Percentiles rank a stretch among this genome's conserved stretches.
Conservation (phyloP, 2,113 vertebrate genomes). For the Rhinoptilus africanus region DNA sequence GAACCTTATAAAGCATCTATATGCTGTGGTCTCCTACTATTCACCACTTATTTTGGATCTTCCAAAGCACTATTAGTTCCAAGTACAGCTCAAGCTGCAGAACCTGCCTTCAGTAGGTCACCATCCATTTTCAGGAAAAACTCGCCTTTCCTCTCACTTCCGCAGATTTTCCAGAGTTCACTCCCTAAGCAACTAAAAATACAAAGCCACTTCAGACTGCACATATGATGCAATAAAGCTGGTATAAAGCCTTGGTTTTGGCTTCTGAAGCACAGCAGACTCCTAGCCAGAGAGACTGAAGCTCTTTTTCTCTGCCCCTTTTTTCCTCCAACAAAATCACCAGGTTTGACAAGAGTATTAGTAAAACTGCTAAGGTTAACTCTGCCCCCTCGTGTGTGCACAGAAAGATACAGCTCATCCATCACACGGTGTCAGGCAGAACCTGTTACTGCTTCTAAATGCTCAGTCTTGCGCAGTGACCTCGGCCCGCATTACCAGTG, state of each 20-base stretch:
- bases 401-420: neutral
- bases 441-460: neutral
- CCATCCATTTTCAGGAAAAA: neutral
- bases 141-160: neutral
- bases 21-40: neutral
- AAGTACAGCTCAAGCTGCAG: neutral
- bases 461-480: neutral
- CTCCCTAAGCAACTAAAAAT: neutral
- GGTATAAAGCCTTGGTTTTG: neutral
- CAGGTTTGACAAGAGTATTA: neutral
- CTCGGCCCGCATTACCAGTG: fast-evolving
- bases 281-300: neutral
- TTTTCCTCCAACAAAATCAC: neutral
- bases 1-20: neutral
- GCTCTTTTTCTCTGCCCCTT: neutral
- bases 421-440: neutral
- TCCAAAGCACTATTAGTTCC: neutral
- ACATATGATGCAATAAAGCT: neutral
- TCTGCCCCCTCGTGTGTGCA: neutral
- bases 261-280: neutral
- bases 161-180: neutral
- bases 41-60: neutral
- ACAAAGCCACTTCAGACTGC: neutral
- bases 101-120: neutral
- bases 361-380: neutral